A percentile compares a stretch with the other conserved stretches of the same genome.
Conservation (phyloP, 35 echinoderm and acorn worm genomes). For the Heliocidaris erythrogramma region DNA sequence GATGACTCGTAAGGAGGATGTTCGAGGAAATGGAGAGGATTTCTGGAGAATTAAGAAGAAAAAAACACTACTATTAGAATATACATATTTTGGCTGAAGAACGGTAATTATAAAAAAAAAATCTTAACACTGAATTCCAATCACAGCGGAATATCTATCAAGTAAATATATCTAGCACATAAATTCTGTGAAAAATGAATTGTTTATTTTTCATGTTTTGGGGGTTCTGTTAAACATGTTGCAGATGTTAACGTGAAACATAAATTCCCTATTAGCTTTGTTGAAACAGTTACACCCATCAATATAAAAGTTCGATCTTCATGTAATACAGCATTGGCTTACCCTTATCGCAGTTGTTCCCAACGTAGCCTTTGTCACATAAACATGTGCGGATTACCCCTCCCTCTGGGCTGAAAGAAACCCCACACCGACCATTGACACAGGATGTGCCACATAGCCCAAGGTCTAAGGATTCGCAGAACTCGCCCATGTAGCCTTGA, state of each 20-base stretch:
- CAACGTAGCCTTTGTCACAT: conserved; percentile 16
- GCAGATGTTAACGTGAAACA: background rate
- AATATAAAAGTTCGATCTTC: background rate
- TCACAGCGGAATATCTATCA: background rate
- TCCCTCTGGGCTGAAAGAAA: background rate
- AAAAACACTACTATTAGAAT: too few species aligned
- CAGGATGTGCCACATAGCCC: conserved; percentile 5
- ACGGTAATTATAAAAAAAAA: too few species aligned
- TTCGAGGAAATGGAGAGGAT: background rate
- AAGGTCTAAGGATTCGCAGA: background rate
- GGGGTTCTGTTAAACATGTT: background rate
- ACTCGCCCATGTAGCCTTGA: background rate
- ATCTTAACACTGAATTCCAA: too few species aligned
- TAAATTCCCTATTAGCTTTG: background rate
- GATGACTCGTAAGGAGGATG: conserved; percentile 19
- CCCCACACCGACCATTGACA: background rate
- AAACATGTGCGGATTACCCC: background rate
- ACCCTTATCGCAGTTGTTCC: conserved; percentile 18
- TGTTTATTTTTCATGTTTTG: background rate
- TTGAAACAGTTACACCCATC: background rate
- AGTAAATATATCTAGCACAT: background rate
- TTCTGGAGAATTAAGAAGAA: background rate
- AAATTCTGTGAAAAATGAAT: background rate
- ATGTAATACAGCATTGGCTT: background rate
- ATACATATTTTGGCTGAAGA: background rate